These are phyloP conservation scores for Diorhabda elongata DNA, from an alignment of 1,140 invertebrate genomes.

Conservation along the genomic window DNA sequence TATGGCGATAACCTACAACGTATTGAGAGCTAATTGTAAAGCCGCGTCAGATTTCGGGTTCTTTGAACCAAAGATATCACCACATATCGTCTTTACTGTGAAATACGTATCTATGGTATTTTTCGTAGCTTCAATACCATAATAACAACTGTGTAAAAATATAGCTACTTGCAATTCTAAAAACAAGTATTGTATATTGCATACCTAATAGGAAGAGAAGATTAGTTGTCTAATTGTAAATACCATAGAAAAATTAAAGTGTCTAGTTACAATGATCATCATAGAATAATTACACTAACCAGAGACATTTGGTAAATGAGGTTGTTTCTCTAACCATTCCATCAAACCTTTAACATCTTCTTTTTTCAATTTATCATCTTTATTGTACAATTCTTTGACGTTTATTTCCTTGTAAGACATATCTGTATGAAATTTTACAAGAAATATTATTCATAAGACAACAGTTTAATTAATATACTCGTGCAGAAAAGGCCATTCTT, in stretches of 20 bases:
- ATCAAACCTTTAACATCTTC: slow-evolving; percentile 55
- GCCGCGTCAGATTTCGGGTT: slow-evolving; percentile 47
- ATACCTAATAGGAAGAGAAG: no score
- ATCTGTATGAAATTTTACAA: no score
- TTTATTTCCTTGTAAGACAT: slow-evolving; percentile 14
- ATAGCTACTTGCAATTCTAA: slow-evolving; percentile 57
- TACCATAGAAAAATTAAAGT: no score
- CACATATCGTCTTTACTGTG: slow-evolving; percentile 57
- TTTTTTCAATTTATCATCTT: slow-evolving; percentile 27
- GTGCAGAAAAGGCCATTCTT: no score
- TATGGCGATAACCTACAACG: background rate
- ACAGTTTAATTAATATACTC: no score
- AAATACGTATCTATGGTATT: slow-evolving; percentile 60
- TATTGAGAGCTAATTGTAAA: background rate
- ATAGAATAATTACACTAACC: slow-evolving; percentile 34
- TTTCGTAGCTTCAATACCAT: slow-evolving; percentile 59
- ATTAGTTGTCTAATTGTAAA: no score
- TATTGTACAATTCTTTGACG: slow-evolving; percentile 23
- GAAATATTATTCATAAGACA: no score
- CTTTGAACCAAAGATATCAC: slow-evolving; percentile 57
- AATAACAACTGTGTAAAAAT: slow-evolving; percentile 62
- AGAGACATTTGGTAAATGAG: slow-evolving; percentile 57
- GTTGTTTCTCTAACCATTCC: slow-evolving; percentile 60
- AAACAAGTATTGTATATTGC: slow-evolving; percentile 27
- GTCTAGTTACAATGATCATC: no score